Conservation (phyloP, 2,888 invertebrate species). For the Drosophila prostipennis region DNA sequence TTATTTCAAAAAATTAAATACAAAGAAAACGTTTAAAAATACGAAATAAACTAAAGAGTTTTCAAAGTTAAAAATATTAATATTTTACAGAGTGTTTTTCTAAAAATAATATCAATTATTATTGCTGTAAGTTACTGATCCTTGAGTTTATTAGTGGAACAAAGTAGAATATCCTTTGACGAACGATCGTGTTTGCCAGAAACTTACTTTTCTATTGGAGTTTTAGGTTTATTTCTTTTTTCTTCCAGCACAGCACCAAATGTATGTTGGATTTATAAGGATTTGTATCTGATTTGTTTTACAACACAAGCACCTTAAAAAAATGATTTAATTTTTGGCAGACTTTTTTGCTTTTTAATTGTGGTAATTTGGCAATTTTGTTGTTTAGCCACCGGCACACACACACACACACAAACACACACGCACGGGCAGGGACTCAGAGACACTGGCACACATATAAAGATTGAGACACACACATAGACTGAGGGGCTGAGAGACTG, state of each 20-base stretch:
- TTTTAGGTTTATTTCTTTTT: not conserved
- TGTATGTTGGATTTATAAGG: not conserved
- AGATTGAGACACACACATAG: conserved; percentile 4
- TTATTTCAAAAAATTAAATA: no score
- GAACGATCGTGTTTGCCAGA: not conserved
- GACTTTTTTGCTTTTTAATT: conserved; percentile 14
- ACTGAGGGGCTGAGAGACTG: conserved; percentile 38
- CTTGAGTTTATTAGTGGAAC: not conserved
- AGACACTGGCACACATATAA: conserved; percentile 2
- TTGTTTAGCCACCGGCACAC: conserved; percentile 9
- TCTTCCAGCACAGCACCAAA: not conserved
- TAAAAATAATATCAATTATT: no score
- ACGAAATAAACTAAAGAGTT: no score
- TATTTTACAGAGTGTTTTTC: no score
- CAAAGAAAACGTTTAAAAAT: no score
- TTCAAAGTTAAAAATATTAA: no score
- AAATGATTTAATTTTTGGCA: conserved; percentile 18
- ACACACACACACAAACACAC: conserved; percentile 6
- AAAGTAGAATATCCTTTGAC: not conserved
- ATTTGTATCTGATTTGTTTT: no score
- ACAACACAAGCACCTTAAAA: conserved; percentile 33
- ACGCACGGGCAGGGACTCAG: not conserved
- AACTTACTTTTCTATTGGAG: conserved; percentile 12
- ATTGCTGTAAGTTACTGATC: not conserved
- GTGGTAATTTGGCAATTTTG: conserved; percentile 15